A percentile compares a stretch with the other conserved stretches of the same genome.
Evolutionary conservation across 2,113 vertebrate species (phyloP).

Genomic region (Conger conger): DNA sequence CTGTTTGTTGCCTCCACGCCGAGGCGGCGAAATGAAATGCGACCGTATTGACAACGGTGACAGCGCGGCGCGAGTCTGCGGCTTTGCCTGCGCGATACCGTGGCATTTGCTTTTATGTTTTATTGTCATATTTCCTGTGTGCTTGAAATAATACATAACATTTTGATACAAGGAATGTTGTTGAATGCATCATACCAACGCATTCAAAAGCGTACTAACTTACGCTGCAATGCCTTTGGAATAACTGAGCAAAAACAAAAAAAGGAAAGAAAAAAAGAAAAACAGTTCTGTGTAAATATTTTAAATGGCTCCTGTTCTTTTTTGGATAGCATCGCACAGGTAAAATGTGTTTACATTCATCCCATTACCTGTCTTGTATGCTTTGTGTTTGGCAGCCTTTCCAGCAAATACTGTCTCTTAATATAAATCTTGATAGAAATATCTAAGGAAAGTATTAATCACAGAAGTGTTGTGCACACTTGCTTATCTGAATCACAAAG

Average conservation of each 20-base stretch:
- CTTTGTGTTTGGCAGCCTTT: constrained; percentile 76
- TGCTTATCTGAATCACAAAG: constrained; percentile 88
- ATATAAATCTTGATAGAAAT: constrained; percentile 92
- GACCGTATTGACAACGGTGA: background rate
- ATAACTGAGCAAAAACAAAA: constrained; percentile 65
- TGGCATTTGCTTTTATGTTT: background rate
- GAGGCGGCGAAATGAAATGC: constrained; percentile 20
- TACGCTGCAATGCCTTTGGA: constrained; percentile 37
- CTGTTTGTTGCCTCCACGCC: background rate
- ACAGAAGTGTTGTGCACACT: constrained; percentile 87
- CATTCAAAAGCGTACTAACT: constrained; percentile 52
- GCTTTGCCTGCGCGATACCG: background rate
- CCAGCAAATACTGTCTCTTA: constrained; percentile 78
- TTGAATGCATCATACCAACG: constrained; percentile 28
- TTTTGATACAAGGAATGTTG: background rate
- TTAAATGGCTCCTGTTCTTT: constrained; percentile 59
- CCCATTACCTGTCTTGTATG: constrained; percentile 53
- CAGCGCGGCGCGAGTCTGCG: background rate
- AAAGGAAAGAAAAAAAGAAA: constrained; percentile 45
- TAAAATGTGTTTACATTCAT: constrained; percentile 46
- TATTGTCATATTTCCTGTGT: constrained; percentile 9
- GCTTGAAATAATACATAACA: constrained; percentile 18
- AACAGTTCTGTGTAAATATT: constrained; percentile 67
- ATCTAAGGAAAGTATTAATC: constrained; percentile 96
- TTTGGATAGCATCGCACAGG: constrained; percentile 53